Evolutionary conservation across 2,113 vertebrate genomes (phyloP).

Genomic region (Holacanthus passer): DNA sequence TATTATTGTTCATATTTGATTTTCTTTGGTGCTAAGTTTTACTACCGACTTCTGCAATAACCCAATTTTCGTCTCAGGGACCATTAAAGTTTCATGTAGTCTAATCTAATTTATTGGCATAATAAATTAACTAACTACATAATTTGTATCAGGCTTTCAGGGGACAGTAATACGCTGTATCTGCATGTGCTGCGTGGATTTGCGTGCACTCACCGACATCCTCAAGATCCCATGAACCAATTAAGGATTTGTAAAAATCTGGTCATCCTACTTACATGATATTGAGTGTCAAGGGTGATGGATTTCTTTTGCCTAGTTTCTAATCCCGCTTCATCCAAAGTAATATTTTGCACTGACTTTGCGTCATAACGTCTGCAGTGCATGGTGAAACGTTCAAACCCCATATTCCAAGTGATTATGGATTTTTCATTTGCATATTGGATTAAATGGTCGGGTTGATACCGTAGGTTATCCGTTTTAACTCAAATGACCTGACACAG

Average conservation of each 20-base stretch:
- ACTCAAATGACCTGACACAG: conserved; percentile 37
- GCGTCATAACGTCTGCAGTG: conserved; percentile 35
- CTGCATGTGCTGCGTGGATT: conserved; percentile 36
- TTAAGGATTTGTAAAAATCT: conserved; percentile 64
- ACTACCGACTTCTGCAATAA: conserved; percentile 5
- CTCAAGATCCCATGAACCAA: conserved; percentile 64
- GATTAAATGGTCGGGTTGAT: conserved; percentile 37
- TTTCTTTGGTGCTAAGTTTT: conserved; percentile 14
- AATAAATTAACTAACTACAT: conserved; percentile 46
- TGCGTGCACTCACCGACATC: conserved; percentile 33
- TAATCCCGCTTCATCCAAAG: conserved; percentile 69
- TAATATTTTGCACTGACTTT: conserved; percentile 58
- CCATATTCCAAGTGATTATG: conserved; percentile 46
- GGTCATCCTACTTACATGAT: conserved; percentile 69
- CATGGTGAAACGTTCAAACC: conserved; percentile 25
- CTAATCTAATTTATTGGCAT: conserved; percentile 47
- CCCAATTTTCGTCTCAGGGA: conserved; percentile 20
- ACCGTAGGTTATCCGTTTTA: conserved; percentile 28
- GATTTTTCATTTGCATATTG: conserved; percentile 51
- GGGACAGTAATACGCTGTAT: conserved; percentile 32
- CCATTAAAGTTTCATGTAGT: conserved; percentile 31
- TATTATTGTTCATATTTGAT: background rate
- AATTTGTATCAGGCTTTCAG: conserved; percentile 26
- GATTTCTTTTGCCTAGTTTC: conserved; percentile 68
- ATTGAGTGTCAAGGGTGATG: conserved; percentile 66